Percentiles rank a stretch among this genome's conserved stretches.
Conservation (phyloP, 2,113 vertebrate genomes). For the Siphamia tubifer region DNA sequence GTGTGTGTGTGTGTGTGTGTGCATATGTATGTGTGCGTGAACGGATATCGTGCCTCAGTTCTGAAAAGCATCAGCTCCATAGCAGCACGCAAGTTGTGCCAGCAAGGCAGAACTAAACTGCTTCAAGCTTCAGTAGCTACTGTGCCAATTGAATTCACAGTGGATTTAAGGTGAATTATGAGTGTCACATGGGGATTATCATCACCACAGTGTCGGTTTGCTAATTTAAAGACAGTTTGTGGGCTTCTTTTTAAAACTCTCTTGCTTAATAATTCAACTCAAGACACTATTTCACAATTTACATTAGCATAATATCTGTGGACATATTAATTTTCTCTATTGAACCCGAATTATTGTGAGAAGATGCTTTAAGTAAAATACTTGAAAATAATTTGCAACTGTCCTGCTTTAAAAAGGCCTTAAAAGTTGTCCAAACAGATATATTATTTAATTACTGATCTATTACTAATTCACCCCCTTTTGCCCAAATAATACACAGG, state of each 20-base stretch:
- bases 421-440: too few relatives aligned
- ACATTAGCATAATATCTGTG: too few relatives aligned
- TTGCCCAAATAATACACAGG: background rate
- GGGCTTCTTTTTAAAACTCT: too few relatives aligned
- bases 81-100: constrained; percentile 20
- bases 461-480: too few relatives aligned
- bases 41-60: constrained; percentile 8
- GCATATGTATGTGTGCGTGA: background rate
- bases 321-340: background rate
- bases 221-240: constrained; percentile 12
- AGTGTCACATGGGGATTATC: constrained; percentile 36
- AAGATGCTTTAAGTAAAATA: too few relatives aligned
- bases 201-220: background rate
- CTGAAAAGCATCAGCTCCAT: constrained; percentile 17
- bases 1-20: background rate
- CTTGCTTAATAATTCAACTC: constrained; percentile 22
- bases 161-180: constrained; percentile 37
- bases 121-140: constrained; percentile 17
- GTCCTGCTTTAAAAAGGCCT: too few relatives aligned
- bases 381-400: too few relatives aligned
- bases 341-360: too few relatives aligned
- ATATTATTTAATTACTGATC: too few relatives aligned
- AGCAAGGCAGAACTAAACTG: constrained; percentile 52
- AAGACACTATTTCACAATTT: background rate
- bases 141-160: constrained; percentile 18